phyloP scores from a whole-genome alignment of 2,113 vertebrate genomes.

The Pelecanus crispus region DNA sequence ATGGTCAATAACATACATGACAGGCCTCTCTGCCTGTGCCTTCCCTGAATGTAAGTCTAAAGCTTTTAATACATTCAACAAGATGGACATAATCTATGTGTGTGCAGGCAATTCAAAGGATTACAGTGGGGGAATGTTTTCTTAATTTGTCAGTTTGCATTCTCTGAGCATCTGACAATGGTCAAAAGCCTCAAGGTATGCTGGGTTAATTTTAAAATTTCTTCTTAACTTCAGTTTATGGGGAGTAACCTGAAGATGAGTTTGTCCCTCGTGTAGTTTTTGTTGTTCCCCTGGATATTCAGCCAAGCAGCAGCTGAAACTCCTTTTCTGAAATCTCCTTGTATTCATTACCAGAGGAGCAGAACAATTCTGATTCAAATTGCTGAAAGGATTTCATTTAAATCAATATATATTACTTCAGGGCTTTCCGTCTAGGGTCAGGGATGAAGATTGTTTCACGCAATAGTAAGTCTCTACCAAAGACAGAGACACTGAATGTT shows the following conservation, averaged over 20 bases:
- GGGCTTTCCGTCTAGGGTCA: not conserved
- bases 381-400: not conserved
- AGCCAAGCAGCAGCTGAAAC: not conserved
- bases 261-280: not conserved
- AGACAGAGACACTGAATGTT: not conserved
- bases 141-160: not conserved
- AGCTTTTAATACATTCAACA: not conserved
- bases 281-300: not conserved
- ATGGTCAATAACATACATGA: not conserved
- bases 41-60: not conserved
- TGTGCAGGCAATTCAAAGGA: not conserved
- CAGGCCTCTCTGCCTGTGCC: not conserved
- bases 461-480: not conserved
- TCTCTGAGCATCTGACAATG: not conserved
- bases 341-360: not conserved
- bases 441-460: not conserved
- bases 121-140: not conserved
- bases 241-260: not conserved
- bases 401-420: not conserved
- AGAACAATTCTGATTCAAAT: slow-evolving; percentile 9
- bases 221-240: not conserved
- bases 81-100: not conserved
- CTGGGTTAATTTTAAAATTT: not conserved
- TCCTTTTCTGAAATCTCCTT: not conserved
- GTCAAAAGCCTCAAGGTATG: not conserved